Percentiles rank a stretch among this genome's conserved stretches.
phyloP scores from a whole-genome alignment of 2,113 vertebrate genomes.

The Pristiophorus japonicus region DNA sequence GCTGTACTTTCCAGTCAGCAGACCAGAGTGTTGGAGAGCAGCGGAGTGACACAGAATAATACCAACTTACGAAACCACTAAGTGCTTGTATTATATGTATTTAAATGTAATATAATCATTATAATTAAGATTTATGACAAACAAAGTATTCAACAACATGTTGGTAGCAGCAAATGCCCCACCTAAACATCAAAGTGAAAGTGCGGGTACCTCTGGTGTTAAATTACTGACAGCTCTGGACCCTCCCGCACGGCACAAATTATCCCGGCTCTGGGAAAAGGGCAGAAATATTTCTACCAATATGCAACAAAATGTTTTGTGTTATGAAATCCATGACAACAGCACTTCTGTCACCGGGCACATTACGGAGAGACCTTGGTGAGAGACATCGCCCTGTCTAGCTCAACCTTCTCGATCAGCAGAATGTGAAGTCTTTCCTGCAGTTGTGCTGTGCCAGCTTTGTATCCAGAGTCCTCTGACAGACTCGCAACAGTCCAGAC shows the following conservation, averaged over 20 bases:
- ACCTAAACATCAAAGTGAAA: background rate
- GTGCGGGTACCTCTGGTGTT: background rate
- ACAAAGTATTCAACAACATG: constrained; percentile 8
- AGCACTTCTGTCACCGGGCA: background rate
- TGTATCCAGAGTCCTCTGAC: background rate
- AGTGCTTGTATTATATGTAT: background rate
- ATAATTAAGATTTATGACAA: background rate
- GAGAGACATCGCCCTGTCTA: background rate
- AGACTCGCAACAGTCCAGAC: background rate
- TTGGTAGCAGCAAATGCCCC: background rate
- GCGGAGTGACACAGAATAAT: background rate
- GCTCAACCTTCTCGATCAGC: background rate
- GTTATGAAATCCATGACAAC: background rate
- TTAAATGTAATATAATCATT: background rate
- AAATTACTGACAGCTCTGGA: no score
- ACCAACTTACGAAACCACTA: background rate
- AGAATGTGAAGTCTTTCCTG: background rate
- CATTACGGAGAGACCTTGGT: background rate
- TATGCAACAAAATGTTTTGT: background rate
- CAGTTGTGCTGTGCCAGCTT: background rate
- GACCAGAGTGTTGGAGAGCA: background rate
- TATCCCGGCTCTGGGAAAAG: background rate
- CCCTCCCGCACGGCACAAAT: background rate
- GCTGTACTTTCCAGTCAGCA: background rate
- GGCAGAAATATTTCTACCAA: background rate